Base-by-base conservation (phyloP, 2,797 vertebrate species). In the Simalia tracyae region DNA sequence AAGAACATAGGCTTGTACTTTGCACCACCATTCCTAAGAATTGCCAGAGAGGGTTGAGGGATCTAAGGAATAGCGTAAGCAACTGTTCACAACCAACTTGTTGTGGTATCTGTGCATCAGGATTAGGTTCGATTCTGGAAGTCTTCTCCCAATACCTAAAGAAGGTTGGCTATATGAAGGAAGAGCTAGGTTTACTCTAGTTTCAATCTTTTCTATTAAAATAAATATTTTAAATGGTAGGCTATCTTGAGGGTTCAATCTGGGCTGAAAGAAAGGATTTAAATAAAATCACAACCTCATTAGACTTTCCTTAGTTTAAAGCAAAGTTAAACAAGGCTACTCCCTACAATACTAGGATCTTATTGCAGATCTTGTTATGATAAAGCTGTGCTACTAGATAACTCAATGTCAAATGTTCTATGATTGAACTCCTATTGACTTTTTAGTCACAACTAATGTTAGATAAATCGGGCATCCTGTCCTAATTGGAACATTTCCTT, bases 401-500 rank as follows among this genome's bases (percentile, higher is more conserved):
- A 15, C 24, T 28, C 36, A 88, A 28, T 86, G 57, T n/a, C 46
- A 81, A 46, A 46, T 81, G 19, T 81, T 72, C 84, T 56, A 63
- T 11, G 12, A 36, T 12, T 87, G 50, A 87, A 14, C 19, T 56
- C 42, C 90, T 11, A 42, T 5, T 19, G 46, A 1, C 0, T 3
- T 24, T 24, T 24, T 19, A 54, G n/a, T 85, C 54, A 72, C 84
- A 91, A 90, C 9, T 17, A n/a, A 85, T 11, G 61, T 85, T 90
- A 64, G 28, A n/a, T 28, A 46, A 19, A 31, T 54, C n/a, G 57
- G 28, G 8, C 26, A n/a, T 12, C 22, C 59, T 88, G 86, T 54
- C 68, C 91, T 84, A 50, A 88, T 84, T 56, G 36, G 68, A 87
- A 88, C 57, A 88, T 81, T 91, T 81, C 72, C 76, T 22, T 22